A percentile compares a stretch with the other conserved stretches of the same genome.
Conservation (phyloP, 2,113 vertebrate genomes). For the Apodemus speciosus region DNA sequence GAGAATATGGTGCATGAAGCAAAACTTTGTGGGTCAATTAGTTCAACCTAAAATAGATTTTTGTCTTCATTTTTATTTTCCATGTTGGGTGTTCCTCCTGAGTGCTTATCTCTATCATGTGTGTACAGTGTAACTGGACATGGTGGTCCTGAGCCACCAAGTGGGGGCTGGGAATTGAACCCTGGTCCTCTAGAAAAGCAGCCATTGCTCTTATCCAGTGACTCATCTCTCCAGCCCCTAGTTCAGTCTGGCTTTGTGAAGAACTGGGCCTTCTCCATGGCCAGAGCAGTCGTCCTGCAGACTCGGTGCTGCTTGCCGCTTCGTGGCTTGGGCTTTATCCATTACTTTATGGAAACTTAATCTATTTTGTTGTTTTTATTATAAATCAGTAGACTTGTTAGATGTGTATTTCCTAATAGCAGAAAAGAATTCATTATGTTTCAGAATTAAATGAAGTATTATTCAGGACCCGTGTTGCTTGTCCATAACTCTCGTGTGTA, state of each 20-base stretch:
- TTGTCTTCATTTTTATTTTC: not conserved
- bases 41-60: not conserved
- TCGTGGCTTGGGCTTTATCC: not conserved
- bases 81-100: not conserved
- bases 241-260: not conserved
- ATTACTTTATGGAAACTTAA: not conserved
- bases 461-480: not conserved
- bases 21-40: not conserved
- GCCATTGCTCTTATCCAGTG: too few relatives aligned
- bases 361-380: slow-evolving; percentile 43
- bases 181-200: not conserved
- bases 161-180: not conserved
- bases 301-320: not conserved
- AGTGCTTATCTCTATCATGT: not conserved
- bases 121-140: not conserved
- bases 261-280: not conserved
- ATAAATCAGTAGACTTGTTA: not conserved
- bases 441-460: slow-evolving; percentile 20
- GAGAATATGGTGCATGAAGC: not conserved
- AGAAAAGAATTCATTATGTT: not conserved
- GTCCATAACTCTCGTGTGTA: not conserved
- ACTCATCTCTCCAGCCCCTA: not conserved
- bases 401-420: slow-evolving; percentile 35
- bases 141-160: not conserved
- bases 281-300: not conserved